These are phyloP conservation scores for Procavia capensis DNA, from an alignment of 2,113 vertebrate species.

Conservation along the genomic window DNA sequence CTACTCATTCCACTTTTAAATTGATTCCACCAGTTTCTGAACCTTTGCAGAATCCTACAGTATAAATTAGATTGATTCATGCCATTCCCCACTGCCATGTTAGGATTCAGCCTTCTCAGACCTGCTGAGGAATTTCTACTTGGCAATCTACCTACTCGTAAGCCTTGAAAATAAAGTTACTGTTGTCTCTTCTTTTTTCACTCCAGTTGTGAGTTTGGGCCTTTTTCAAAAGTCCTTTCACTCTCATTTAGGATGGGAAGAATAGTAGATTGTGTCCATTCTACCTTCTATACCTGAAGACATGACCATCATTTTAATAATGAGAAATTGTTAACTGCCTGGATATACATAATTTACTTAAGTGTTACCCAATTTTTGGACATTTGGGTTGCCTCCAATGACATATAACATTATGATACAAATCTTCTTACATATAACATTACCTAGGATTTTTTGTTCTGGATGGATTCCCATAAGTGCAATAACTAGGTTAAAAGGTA, in stretches of 20 bases:
- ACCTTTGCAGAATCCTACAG: not conserved
- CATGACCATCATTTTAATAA: not conserved
- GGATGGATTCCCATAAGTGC: conserved; percentile 33
- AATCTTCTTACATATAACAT: not conserved
- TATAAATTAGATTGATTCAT: conserved; percentile 13
- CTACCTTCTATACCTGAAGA: not conserved
- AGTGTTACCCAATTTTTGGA: not conserved
- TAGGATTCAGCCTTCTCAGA: not conserved
- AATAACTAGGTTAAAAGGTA: not conserved
- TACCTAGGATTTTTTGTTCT: conserved; percentile 1
- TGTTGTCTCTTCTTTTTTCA: not conserved
- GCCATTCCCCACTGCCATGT: not conserved
- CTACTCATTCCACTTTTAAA: not conserved
- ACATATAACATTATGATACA: not conserved
- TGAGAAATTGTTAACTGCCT: not conserved
- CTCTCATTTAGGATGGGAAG: not conserved
- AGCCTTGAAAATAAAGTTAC: not conserved
- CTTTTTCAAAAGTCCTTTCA: not conserved
- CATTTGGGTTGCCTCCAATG: conserved; percentile 26
- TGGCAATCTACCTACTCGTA: not conserved
- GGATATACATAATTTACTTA: conserved; percentile 22
- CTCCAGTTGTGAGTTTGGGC: not conserved
- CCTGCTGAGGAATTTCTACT: not conserved
- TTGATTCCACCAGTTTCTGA: conserved; percentile 1
- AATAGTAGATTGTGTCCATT: not conserved